Percentiles rank a stretch among this genome's conserved stretches.
Evolutionary conservation across 2,888 invertebrate species (phyloP).

Genomic region (Philopedon plagiatum): DNA sequence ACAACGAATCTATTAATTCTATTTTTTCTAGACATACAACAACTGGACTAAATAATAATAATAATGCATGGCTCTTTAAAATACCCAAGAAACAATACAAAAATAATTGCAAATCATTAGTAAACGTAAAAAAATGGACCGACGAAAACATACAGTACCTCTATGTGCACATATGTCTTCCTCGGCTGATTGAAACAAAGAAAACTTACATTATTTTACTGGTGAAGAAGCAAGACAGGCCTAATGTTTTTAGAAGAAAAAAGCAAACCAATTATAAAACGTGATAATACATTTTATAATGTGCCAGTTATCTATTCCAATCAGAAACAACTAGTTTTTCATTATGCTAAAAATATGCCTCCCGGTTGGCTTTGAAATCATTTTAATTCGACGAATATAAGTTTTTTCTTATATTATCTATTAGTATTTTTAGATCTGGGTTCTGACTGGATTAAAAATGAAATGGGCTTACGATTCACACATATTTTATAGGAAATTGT

Average conservation of each 20-base stretch:
- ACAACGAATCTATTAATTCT: too few species aligned
- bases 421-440: too few species aligned
- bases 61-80: background rate
- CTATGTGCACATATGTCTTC: conserved; percentile 64
- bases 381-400: too few species aligned
- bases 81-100: background rate
- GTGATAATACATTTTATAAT: background rate
- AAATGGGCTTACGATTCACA: too few species aligned
- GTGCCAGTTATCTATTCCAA: background rate
- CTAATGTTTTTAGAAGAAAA: conserved; percentile 27
- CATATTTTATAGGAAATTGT: too few species aligned
- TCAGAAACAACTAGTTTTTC: background rate
- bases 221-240: conserved; percentile 47
- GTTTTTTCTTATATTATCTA: too few species aligned
- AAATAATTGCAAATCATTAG: background rate
- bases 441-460: too few species aligned
- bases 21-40: too few species aligned
- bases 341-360: too few species aligned
- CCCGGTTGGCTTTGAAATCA: too few species aligned
- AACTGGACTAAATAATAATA: background rate
- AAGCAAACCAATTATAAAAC: conserved; percentile 39
- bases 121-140: conserved; percentile 49
- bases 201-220: conserved; percentile 49
- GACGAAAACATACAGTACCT: conserved; percentile 65
- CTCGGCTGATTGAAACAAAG: conserved; percentile 67